Evolutionary conservation across 2,888 invertebrate species (phyloP).

Genomic region (Vannuccia rotundouncinata): DNA sequence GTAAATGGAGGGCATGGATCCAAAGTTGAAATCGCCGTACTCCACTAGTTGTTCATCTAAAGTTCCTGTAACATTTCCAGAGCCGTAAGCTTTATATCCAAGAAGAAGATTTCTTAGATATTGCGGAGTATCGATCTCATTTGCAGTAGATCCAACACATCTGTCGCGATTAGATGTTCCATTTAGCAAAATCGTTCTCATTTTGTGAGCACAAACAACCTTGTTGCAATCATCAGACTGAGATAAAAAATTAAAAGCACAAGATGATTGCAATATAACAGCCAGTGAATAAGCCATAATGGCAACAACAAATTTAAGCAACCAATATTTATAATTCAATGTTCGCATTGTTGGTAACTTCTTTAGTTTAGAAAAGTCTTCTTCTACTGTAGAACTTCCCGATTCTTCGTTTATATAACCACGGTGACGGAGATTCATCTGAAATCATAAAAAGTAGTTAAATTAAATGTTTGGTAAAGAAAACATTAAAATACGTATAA

Average conservation of each 20-base stretch:
- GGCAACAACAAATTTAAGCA: neutral
- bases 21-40: neutral
- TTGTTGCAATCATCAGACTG: neutral
- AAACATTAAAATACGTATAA: too few relatives aligned
- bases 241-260: neutral
- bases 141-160: constrained; percentile 5
- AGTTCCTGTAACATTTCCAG: neutral
- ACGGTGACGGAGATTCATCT: neutral
- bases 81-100: neutral
- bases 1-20: neutral
- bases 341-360: neutral
- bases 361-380: neutral
- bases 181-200: neutral
- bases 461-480: too few relatives aligned
- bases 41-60: neutral
- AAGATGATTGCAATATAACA: neutral
- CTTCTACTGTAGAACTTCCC: neutral
- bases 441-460: too few relatives aligned
- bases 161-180: neutral
- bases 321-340: neutral
- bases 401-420: neutral
- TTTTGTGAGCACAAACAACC: neutral
- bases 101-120: neutral
- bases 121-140: neutral
- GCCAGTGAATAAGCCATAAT: neutral